Conservation (phyloP, 2,888 invertebrate species). For the Oligia strigilis region DNA sequence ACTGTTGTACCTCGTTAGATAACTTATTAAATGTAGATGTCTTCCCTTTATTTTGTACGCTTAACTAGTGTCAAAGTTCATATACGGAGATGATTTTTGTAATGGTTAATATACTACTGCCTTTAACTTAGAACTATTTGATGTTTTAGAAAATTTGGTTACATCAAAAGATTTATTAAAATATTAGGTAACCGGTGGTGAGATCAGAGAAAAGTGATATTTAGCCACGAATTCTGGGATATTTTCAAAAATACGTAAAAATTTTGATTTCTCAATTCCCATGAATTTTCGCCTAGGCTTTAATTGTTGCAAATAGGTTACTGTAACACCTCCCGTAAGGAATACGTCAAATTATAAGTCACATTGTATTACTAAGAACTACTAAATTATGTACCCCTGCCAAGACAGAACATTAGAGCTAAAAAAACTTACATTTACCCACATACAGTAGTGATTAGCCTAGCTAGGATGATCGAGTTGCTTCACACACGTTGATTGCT, state of each 20-base stretch:
- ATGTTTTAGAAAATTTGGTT: background rate
- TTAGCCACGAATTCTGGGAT: background rate
- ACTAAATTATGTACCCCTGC: too few species aligned
- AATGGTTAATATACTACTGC: background rate
- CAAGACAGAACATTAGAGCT: background rate
- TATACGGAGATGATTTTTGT: background rate
- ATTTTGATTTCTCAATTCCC: too few species aligned
- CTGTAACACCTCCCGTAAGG: too few species aligned
- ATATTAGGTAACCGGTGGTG: background rate
- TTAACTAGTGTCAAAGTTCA: background rate
- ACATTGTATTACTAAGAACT: background rate
- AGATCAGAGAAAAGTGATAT: background rate
- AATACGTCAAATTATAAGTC: background rate
- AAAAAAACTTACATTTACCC: conserved; percentile 8
- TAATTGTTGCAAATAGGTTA: too few species aligned
- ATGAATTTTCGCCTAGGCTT: too few species aligned
- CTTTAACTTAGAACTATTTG: background rate
- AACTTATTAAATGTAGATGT: background rate
- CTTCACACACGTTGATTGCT: conserved; percentile 4
- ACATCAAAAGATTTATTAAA: background rate
- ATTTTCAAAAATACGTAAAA: background rate
- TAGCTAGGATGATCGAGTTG: background rate
- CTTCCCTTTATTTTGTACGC: background rate
- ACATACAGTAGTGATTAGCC: conserved; percentile 1
- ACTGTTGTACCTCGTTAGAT: background rate